Conservation (phyloP, 2,888 invertebrate species). For the Beris chalybata region DNA sequence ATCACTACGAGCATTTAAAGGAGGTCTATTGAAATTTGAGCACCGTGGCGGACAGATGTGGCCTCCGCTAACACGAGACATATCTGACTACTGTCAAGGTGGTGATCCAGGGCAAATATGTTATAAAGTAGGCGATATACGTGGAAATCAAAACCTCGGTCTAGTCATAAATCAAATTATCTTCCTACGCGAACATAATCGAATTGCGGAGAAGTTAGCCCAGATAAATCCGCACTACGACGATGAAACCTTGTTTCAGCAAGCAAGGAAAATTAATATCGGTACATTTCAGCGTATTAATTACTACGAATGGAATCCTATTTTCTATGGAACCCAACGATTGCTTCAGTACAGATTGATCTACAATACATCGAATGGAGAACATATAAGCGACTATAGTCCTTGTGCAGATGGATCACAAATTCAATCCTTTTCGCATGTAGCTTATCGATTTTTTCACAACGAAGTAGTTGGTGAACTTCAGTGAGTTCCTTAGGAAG, state of each 20-base stretch:
- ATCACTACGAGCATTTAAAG: conserved; percentile 66
- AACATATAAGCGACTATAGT: conserved; percentile 59
- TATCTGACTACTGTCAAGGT: conserved; percentile 51
- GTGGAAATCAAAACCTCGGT: conserved; percentile 58
- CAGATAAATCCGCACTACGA: conserved; percentile 60
- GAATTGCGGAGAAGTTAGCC: conserved; percentile 54
- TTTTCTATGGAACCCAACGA: conserved; percentile 55
- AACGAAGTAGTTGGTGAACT: conserved; percentile 60
- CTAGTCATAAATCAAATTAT: conserved; percentile 57
- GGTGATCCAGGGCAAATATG: conserved; percentile 62
- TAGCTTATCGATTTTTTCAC: conserved; percentile 68
- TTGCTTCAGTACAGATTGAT: conserved; percentile 55
- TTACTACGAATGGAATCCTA: conserved; percentile 61
- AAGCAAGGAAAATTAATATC: conserved; percentile 58
- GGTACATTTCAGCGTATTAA: conserved; percentile 59
- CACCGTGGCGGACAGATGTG: conserved; percentile 67
- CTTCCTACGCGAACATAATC: conserved; percentile 59
- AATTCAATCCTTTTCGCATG: conserved; percentile 65
- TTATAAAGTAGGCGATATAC: conserved; percentile 67
- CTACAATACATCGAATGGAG: conserved; percentile 48
- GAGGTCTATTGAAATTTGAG: conserved; percentile 69
- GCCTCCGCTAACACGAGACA: conserved; percentile 71
- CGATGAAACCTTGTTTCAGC: conserved; percentile 59
- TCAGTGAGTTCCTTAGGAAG: conserved; percentile 51
- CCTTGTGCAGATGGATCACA: conserved; percentile 61